Conservation (phyloP, 2,888 invertebrate species). For the Andricus curvator region DNA sequence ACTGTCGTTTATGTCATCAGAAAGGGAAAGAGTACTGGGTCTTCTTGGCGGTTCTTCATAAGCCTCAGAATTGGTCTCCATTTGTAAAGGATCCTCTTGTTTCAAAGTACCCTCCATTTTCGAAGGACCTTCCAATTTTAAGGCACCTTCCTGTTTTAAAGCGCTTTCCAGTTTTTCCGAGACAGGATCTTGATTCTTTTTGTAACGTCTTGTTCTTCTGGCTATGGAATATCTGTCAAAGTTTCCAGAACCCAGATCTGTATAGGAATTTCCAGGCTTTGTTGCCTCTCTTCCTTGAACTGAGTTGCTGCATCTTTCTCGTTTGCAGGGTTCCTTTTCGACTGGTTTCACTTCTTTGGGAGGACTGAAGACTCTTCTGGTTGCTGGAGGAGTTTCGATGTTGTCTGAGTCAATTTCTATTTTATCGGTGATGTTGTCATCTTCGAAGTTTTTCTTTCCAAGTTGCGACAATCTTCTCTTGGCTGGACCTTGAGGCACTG, state of each 20-base stretch:
- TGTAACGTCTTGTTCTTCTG: conserved; percentile 89
- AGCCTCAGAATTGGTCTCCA: conserved; percentile 45
- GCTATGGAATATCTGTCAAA: conserved; percentile 92
- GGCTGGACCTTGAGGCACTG: conserved; percentile 49
- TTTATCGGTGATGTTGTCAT: conserved; percentile 80
- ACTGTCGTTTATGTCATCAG: conserved; percentile 71
- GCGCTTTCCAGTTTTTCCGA: not conserved
- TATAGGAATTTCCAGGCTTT: conserved; percentile 59
- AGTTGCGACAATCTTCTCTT: conserved; percentile 67
- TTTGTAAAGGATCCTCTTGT: conserved; percentile 9
- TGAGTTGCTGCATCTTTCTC: conserved; percentile 72
- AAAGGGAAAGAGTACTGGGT: conserved; percentile 67
- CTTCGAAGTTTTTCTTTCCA: conserved; percentile 59
- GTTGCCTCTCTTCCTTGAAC: conserved; percentile 66
- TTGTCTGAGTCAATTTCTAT: conserved; percentile 94
- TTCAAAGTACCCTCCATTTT: not conserved
- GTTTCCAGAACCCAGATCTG: conserved; percentile 81
- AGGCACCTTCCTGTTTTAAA: conserved; percentile 5
- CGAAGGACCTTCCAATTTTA: conserved; percentile 6
- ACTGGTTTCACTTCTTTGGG: conserved; percentile 81
- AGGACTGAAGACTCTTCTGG: conserved; percentile 84
- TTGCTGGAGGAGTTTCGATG: conserved; percentile 93
- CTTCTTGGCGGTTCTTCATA: conserved; percentile 56
- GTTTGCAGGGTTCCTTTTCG: conserved; percentile 71
- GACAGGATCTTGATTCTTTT: conserved; percentile 78